Conservation (phyloP, 2,797 vertebrate species). For the Sebastes dallii region DNA sequence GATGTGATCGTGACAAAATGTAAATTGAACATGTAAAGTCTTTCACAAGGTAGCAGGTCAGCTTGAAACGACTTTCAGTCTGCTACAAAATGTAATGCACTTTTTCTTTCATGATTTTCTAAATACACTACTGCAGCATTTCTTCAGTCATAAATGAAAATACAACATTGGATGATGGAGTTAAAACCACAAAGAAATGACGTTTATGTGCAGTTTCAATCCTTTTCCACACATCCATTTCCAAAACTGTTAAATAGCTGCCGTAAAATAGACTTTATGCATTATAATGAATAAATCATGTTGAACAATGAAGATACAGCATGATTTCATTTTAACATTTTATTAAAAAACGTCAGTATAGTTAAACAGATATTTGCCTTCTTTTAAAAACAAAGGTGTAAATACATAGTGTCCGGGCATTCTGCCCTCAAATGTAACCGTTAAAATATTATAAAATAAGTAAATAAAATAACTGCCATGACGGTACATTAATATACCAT, state of each 20-base stretch:
- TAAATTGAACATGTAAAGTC: neutral
- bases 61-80: neutral
- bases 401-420: constrained; percentile 32
- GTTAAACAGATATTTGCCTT: constrained; percentile 20
- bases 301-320: neutral
- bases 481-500: constrained; percentile 31
- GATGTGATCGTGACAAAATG: neutral
- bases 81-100: neutral
- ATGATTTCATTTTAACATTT: constrained; percentile 27
- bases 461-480: constrained; percentile 40
- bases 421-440: constrained; percentile 18
- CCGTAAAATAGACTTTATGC: neutral
- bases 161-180: neutral
- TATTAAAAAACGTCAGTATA: constrained; percentile 53
- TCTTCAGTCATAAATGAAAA: neutral
- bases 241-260: neutral
- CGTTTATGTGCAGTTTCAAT: neutral
- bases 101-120: neutral
- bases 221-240: neutral
- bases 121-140: no score
- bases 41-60: neutral
- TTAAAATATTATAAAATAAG: constrained; percentile 27
- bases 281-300: neutral
- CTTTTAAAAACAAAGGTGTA: constrained; percentile 11
- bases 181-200: neutral